Evolutionary conservation across 2,797 vertebrate species (phyloP), one percentile per base, ranked within the genome.

Genomic region (Limnodromus scolopaceus): DNA sequence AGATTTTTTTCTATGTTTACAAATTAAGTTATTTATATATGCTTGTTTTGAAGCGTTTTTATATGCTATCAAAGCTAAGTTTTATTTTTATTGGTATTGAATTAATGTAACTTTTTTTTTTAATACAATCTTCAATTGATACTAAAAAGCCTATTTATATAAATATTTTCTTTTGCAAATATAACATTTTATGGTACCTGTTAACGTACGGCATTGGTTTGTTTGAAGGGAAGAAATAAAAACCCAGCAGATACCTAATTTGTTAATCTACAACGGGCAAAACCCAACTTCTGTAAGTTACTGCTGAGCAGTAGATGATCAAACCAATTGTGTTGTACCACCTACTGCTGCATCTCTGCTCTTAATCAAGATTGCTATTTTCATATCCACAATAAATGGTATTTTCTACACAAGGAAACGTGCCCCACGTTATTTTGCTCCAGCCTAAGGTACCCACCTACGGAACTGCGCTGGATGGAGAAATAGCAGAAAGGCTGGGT

Each of bases 21-120:
- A 98, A 82, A 96, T 97, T 98, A 97, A 98, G 91, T 98, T 98
- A 98, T 98, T 98, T 98, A 89, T 97, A 97, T 96, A 96, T 92
- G 93, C 98, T 97, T 98, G 95, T 93, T 96, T 96, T 95, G 93
- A 97, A 93, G 90, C 1, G 7, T 16, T 97, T 98, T 97, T 96
- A 89, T 97, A 97, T 96, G 93, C 93, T 96, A 71, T 95, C 77
- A 93, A 97, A 97, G 92, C 96, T 93, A 93, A 96, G 86, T 96
- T 97, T 97, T 96, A 95, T 98, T 98, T 98, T 98, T 97, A 97
- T 72, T n/a, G 1, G 43, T 97, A 92, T 71, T 96, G 92, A 91
- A 96, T 97, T 97, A 97, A 94, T 91, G 93, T 91, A 96, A 84
- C 78, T 92, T 97, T 96, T 96, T 97, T 82, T 96, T 89, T 61